These are phyloP conservation scores for Antechinus stuartii DNA, from an alignment of 2,113 vertebrate genomes.

Conservation along the genomic window DNA sequence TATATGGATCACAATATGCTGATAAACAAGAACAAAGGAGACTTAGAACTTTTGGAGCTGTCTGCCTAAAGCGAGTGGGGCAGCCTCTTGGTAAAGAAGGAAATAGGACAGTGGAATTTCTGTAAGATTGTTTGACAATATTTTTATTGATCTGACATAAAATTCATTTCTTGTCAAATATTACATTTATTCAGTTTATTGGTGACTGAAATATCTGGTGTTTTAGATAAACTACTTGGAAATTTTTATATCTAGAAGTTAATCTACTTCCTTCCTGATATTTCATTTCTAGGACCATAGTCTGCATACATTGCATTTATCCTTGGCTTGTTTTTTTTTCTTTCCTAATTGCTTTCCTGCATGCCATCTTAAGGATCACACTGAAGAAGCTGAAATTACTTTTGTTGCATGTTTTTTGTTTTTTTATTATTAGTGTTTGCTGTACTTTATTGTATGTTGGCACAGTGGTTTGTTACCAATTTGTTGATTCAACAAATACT, in stretches of 20 bases:
- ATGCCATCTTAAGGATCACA: slow-evolving; percentile 29
- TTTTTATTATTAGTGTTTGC: slow-evolving; percentile 48
- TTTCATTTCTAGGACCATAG: slow-evolving; percentile 43
- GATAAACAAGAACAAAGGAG: slow-evolving; percentile 2
- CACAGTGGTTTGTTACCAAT: slow-evolving; percentile 70
- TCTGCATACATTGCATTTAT: not conserved
- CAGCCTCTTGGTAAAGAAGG: not conserved
- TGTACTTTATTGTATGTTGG: slow-evolving; percentile 72
- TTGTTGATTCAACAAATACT: not conserved
- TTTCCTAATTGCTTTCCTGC: not conserved
- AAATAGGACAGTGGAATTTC: slow-evolving; percentile 20
- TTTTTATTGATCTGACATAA: slow-evolving; percentile 6
- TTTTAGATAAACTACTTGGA: not conserved
- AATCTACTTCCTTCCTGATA: not conserved
- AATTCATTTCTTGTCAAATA: not conserved
- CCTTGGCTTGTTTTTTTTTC: not conserved
- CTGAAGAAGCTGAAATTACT: slow-evolving; percentile 11
- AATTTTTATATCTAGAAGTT: slow-evolving; percentile 45
- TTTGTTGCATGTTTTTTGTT: slow-evolving; percentile 71
- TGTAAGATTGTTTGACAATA: slow-evolving; percentile 6
- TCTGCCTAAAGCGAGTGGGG: slow-evolving; percentile 22
- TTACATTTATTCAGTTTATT: slow-evolving; percentile 33
- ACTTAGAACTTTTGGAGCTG: slow-evolving; percentile 38
- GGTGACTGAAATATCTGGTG: not conserved
- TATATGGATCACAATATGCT: slow-evolving; percentile 36